Evolutionary conservation across 2,888 invertebrate genomes (phyloP).

Genomic region (Tachina grossa): DNA sequence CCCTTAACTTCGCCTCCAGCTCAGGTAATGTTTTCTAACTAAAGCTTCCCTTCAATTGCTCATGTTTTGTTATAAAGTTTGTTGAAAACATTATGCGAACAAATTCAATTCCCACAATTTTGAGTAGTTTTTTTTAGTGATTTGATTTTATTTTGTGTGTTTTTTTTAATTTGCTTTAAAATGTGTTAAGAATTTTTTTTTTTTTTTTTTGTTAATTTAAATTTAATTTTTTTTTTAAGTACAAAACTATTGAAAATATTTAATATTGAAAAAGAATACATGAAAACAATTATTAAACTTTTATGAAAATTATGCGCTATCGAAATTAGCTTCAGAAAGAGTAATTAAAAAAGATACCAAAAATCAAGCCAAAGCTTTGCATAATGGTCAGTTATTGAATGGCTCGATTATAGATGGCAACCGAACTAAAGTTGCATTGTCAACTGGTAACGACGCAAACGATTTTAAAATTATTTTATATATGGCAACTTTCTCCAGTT

Average conservation of each 20-base stretch:
- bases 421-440: too few species aligned
- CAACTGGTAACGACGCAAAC: too few species aligned
- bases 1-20: constrained; percentile 84
- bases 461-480: too few species aligned
- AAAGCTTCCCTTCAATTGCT: neutral
- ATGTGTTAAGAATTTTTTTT: neutral
- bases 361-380: too few species aligned
- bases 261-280: constrained; percentile 54
- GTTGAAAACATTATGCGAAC: constrained; percentile 18
- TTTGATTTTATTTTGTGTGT: constrained; percentile 18
- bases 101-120: constrained; percentile 36
- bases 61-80: constrained; percentile 15
- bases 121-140: constrained; percentile 25
- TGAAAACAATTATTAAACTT: too few species aligned
- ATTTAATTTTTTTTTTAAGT: constrained; percentile 10
- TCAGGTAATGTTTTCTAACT: constrained; percentile 83
- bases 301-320: too few species aligned
- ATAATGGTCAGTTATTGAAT: too few species aligned
- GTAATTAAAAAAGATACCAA: too few species aligned
- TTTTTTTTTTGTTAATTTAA: neutral
- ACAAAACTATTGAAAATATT: constrained; percentile 49
- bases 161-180: constrained; percentile 29
- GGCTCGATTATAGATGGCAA: too few species aligned
- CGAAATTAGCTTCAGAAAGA: too few species aligned
- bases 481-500: too few species aligned